Evolutionary conservation across 2,888 invertebrate genomes (phyloP), one percentile per base, ranked within the genome.

Genomic region (Stenichneumon culpator): DNA sequence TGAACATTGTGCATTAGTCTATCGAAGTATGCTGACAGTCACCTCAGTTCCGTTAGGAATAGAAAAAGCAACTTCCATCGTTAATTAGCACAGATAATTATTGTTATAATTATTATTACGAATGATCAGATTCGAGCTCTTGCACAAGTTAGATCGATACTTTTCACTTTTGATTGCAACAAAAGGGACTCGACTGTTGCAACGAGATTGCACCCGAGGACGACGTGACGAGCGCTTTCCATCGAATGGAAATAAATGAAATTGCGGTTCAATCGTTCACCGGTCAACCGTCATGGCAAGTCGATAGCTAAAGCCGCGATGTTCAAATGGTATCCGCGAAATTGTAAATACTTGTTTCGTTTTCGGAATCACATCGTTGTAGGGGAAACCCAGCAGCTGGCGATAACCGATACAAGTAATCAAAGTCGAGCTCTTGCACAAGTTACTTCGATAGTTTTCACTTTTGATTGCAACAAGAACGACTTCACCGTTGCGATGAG

Each of bases 121-220:
- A 39, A 11, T 9, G 39, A 39, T 39, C 9, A 39, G 39, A 39
- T 39, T 39, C 9, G 39, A 39, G 39, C 11, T 39, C 39, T 39
- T 39, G 39, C 39, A 11, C 39, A 11, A 39, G 39, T 39, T 39
- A 11, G 6, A 32, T 28, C 9, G 28, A 60, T 47, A 22, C 50
- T 69, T 69, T 79, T 70, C 69, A 79, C 78, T 69, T 69, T 79
- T 69, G 78, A 79, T 69, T 65, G 65, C 75, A 75, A 75, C 50
- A 50, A 75, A 22, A 22, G 39, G 11, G 65, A 57, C 65, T 75
- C 36, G 22, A 36, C 32, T 50, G 75, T 75, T 74, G 60, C 44
- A 28, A 32, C 28, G 50, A 75, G 9, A 32, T 32, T 25, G 32
- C 19, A 47, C 9, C 19, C 22, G 39, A 11, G 39, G 32, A 65